Evolutionary conservation across 2,888 invertebrate genomes (phyloP).

Genomic region (Tenthredo distinguenda): DNA sequence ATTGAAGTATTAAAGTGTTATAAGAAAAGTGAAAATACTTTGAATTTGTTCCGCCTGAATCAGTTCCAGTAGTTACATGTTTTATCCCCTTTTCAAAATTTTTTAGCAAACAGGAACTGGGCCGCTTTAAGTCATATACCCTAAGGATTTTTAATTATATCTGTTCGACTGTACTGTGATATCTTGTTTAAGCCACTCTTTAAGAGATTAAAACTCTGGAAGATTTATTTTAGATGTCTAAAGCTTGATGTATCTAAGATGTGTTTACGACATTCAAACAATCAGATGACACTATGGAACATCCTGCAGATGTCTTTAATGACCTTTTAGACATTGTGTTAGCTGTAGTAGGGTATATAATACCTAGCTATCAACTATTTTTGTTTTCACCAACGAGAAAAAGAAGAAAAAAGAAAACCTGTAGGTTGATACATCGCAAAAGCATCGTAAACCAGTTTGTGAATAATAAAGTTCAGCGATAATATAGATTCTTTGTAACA

Average conservation of each 20-base stretch:
- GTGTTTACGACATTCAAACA: not conserved
- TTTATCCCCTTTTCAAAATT: not conserved
- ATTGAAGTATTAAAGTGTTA: too few species aligned
- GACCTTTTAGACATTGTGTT: not conserved
- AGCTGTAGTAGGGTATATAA: not conserved
- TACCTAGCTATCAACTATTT: not conserved
- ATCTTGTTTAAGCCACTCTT: not conserved
- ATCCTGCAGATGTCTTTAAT: not conserved
- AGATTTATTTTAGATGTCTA: not conserved
- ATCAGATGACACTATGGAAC: not conserved
- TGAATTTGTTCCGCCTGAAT: not conserved
- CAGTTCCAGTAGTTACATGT: not conserved
- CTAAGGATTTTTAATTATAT: not conserved
- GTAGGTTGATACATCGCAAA: not conserved
- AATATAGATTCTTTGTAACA: not conserved
- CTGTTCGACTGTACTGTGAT: not conserved
- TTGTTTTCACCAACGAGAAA: not conserved
- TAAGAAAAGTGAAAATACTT: too few species aligned
- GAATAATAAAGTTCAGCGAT: conserved; percentile 25
- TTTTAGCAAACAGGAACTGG: too few species aligned
- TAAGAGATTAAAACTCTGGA: not conserved
- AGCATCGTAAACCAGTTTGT: not conserved
- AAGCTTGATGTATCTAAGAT: not conserved
- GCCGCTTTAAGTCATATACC: not conserved
- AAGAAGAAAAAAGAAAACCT: not conserved